A percentile compares a stretch with the other conserved stretches of the same genome.
phyloP scores from a whole-genome alignment of 1,140 invertebrate species.

The Drosophila rhopaloa region DNA sequence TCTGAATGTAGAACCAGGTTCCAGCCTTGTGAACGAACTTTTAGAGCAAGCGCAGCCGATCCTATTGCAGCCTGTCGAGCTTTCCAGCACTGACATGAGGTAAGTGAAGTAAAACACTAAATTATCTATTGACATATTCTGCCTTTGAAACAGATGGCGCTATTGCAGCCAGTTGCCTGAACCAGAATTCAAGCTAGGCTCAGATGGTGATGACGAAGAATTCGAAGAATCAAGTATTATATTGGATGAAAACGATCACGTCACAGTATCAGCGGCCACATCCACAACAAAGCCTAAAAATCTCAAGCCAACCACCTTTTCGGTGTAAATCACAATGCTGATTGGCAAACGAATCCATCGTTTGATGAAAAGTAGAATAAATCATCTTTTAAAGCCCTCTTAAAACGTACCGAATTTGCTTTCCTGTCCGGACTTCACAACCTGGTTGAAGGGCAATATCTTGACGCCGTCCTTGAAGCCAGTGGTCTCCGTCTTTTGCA shows the following conservation, averaged over 20 bases:
- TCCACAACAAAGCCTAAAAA: slow-evolving; percentile 1
- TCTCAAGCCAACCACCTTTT: neutral
- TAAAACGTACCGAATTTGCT: slow-evolving; percentile 78
- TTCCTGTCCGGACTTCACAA: slow-evolving; percentile 84
- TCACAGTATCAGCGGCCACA: slow-evolving; percentile 2
- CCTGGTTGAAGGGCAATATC: slow-evolving; percentile 88
- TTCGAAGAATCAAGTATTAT: neutral
- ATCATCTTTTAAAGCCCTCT: slow-evolving; percentile 5
- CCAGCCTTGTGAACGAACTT: slow-evolving; percentile 4
- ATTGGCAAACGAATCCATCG: neutral
- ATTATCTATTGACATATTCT: neutral
- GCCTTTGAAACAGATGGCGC: slow-evolving; percentile 20
- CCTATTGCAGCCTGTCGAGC: slow-evolving; percentile 16
- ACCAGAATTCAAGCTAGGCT: neutral
- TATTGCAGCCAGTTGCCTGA: slow-evolving; percentile 1
- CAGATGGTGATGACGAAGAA: neutral
- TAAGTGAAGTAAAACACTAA: neutral
- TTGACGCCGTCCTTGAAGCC: slow-evolving; percentile 89
- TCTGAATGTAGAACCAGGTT: neutral
- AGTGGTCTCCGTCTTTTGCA: slow-evolving; percentile 88
- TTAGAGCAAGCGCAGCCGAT: neutral
- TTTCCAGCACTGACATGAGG: slow-evolving; percentile 15
- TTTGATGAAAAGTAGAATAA: slow-evolving; percentile 7
- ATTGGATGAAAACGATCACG: neutral
- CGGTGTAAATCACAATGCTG: neutral